Evolutionary conservation across 2,113 vertebrate genomes (phyloP).

Genomic region (Entomyzon cyanotis): DNA sequence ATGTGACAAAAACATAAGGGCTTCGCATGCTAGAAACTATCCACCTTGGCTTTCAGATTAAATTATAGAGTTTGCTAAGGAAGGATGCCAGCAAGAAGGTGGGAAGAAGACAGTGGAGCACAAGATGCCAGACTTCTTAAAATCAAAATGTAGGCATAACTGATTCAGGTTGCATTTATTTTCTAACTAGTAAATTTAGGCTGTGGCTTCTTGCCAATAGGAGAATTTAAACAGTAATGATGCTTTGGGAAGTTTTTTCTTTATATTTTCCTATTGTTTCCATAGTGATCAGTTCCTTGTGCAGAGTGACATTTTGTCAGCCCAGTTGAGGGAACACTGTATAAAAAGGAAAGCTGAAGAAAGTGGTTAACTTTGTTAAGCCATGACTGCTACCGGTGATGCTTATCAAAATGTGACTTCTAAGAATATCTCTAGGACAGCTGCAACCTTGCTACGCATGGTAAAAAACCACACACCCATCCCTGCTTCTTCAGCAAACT

Average conservation of each 20-base stretch:
- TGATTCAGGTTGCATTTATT: not conserved
- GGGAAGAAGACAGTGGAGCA: not conserved
- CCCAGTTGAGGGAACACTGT: not conserved
- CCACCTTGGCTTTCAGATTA: not conserved
- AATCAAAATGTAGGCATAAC: not conserved
- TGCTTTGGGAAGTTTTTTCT: not conserved
- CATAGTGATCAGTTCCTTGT: not conserved
- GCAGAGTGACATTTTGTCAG: not conserved
- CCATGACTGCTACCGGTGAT: not conserved
- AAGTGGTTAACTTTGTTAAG: fast-evolving
- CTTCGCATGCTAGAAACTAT: not conserved
- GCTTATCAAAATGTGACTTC: not conserved
- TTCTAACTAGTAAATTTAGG: not conserved
- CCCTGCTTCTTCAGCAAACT: not conserved
- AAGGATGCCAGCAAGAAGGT: not conserved
- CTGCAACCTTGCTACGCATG: not conserved
- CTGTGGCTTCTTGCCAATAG: not conserved
- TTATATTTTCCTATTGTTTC: not conserved
- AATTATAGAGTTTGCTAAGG: not conserved
- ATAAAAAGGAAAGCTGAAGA: not conserved
- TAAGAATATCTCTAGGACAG: not conserved
- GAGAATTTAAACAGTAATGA: not conserved
- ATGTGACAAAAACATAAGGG: not conserved
- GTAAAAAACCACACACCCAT: not conserved
- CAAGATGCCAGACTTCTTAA: not conserved